Percentiles rank a stretch among this genome's conserved stretches.
Conservation (phyloP, 2,113 vertebrate species). For the Callaeas wilsoni region DNA sequence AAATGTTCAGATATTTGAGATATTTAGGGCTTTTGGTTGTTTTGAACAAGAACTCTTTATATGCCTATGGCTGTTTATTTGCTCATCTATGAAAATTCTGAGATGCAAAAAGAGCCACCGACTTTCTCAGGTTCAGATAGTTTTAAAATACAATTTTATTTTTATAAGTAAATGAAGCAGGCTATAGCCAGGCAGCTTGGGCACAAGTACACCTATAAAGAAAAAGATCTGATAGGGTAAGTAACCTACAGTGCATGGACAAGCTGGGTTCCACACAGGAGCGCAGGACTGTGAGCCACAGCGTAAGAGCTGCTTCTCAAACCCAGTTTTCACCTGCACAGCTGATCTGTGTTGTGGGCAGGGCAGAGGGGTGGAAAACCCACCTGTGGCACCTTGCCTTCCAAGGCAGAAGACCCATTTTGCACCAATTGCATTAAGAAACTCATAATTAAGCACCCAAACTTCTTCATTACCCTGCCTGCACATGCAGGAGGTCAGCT, state of each 20-base stretch:
- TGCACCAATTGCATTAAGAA: neutral
- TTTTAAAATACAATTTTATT: neutral
- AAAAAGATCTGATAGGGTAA: neutral
- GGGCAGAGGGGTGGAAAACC: neutral
- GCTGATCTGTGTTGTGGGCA: neutral
- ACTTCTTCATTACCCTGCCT: neutral
- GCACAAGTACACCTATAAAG: neutral
- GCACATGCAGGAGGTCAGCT: neutral
- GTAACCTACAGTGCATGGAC: too few species aligned
- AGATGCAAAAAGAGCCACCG: neutral
- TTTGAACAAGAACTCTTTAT: neutral
- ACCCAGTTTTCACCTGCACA: neutral
- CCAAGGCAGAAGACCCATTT: neutral
- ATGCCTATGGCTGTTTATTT: neutral
- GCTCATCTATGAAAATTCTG: neutral
- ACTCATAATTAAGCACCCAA: neutral
- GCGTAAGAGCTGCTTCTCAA: neutral
- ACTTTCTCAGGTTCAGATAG: neutral
- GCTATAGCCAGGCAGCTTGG: neutral
- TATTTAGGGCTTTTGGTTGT: neutral
- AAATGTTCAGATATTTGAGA: neutral
- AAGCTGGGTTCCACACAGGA: neutral
- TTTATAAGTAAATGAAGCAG: neutral
- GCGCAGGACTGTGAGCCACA: rapidly evolving
- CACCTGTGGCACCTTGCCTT: neutral